Conservation (phyloP, 2,113 vertebrate genomes). For the Notothenia rossii region DNA sequence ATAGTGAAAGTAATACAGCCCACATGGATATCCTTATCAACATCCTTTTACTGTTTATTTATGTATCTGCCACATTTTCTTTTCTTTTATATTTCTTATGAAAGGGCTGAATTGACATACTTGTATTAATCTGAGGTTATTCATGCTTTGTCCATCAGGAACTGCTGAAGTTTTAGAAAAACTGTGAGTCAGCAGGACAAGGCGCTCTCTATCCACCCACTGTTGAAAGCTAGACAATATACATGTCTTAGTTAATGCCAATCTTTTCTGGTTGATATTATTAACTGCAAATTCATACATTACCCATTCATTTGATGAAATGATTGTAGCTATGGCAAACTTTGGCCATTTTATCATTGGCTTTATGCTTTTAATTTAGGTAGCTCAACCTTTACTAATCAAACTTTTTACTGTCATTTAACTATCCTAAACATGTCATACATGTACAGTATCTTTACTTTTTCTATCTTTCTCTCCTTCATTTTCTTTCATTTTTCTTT, state of each 20-base stretch:
- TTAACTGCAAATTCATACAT: neutral
- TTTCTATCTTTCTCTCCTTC: neutral
- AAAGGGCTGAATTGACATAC: neutral
- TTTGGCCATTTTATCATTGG: neutral
- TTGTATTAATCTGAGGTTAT: neutral
- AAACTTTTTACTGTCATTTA: neutral
- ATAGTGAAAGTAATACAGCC: constrained; percentile 14
- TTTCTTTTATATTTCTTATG: neutral
- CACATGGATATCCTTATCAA: constrained; percentile 31
- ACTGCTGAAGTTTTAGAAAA: neutral
- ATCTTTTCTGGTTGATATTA: neutral
- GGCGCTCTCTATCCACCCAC: neutral
- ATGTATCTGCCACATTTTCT: neutral
- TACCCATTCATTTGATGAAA: neutral
- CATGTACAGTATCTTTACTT: neutral
- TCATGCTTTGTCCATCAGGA: neutral
- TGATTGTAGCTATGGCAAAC: neutral
- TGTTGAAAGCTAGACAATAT: constrained; percentile 18
- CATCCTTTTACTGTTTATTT: neutral
- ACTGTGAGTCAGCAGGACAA: constrained; percentile 9
- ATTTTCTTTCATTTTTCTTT: neutral
- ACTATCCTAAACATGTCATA: neutral
- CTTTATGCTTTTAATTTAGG: neutral
- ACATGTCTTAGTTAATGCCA: neutral
- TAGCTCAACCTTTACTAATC: neutral